Evolutionary conservation across 2,113 vertebrate species (phyloP), one percentile per base, ranked within the genome.

Genomic region (Microtus pennsylvanicus): DNA sequence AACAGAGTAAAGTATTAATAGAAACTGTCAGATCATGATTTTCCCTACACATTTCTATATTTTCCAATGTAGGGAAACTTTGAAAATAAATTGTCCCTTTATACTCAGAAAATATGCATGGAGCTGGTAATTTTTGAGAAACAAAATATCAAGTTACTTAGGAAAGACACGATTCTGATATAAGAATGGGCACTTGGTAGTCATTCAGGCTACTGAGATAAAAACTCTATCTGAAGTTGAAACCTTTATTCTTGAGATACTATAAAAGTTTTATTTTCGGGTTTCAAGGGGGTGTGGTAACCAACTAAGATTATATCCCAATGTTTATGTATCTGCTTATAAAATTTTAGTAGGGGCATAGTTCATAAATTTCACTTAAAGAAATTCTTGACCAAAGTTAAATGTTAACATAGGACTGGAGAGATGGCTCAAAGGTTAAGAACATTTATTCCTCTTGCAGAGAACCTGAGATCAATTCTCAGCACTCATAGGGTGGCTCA

Each of bases 41-140:
- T 94, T 47, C n/a, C 82, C 78, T 95, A 33, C 89, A 50, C 61
- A 67, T 35, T 95, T 96, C 65, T 94, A 28, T 94, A 30, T 94
- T 91, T 90, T 61, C 33, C 50, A 35, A 42, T 35, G 90, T 85
- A 87, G 94, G 22, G 86, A 35, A 78, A 67, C 61, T 90, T 67
- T 45, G 38, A 61, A 90, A 90, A 90, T n/a, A 72, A 45, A 42
- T 35, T n/a, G n/a, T 87, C 81, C 45, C 69, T 89, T 94, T 76
- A 93, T 88, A 50, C 33, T 90, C 7, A 19, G 5, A 28, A 5
- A 35, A 28, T 35, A 28, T 0, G 14, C 1, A 30, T 76, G 28
- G 17, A 82, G 30, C 35, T 81, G 30, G 24, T 91, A 88, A 82
- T 80, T 91, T 95, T 90, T 14, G 22, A 80, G 80, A 24, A 88